Evolutionary conservation across 2,113 vertebrate genomes (phyloP).

Genomic region (Hoplias malabaricus): DNA sequence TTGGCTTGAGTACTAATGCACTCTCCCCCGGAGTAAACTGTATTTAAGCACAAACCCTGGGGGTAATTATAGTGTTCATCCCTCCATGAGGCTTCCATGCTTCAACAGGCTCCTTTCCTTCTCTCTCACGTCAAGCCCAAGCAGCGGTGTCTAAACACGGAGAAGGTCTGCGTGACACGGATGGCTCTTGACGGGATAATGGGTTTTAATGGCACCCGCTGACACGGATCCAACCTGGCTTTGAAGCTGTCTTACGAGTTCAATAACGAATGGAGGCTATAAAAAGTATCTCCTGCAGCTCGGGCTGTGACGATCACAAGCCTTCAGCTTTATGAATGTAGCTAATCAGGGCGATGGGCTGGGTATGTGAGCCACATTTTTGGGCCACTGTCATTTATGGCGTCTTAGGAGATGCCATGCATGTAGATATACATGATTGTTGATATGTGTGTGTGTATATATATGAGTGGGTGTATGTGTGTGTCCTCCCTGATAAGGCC

Average conservation of each 20-base stretch:
- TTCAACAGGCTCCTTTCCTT: neutral
- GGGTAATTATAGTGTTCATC: neutral
- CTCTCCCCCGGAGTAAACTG: too few relatives aligned
- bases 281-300: slow-evolving; percentile 28
- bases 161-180: slow-evolving; percentile 17
- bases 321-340: slow-evolving; percentile 41
- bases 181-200: slow-evolving; percentile 55
- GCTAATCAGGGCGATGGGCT: slow-evolving; percentile 41
- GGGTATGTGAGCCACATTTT: slow-evolving; percentile 3
- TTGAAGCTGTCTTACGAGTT: slow-evolving; percentile 14
- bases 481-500: slow-evolving; percentile 37
- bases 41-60: too few relatives aligned
- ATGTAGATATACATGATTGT: slow-evolving; percentile 14
- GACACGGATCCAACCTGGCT: slow-evolving; percentile 45
- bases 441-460: neutral
- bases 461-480: slow-evolving; percentile 1
- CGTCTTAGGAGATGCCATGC: neutral
- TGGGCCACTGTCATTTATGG: neutral
- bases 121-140: neutral
- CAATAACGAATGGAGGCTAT: slow-evolving; percentile 45
- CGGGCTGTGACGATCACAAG: slow-evolving; percentile 34
- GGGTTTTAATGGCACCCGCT: slow-evolving; percentile 45
- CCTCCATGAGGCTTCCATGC: neutral
- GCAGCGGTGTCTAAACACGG: neutral
- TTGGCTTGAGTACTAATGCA: too few relatives aligned